phyloP scores from a whole-genome alignment of 2,797 vertebrate species.

The Manis javanica region DNA sequence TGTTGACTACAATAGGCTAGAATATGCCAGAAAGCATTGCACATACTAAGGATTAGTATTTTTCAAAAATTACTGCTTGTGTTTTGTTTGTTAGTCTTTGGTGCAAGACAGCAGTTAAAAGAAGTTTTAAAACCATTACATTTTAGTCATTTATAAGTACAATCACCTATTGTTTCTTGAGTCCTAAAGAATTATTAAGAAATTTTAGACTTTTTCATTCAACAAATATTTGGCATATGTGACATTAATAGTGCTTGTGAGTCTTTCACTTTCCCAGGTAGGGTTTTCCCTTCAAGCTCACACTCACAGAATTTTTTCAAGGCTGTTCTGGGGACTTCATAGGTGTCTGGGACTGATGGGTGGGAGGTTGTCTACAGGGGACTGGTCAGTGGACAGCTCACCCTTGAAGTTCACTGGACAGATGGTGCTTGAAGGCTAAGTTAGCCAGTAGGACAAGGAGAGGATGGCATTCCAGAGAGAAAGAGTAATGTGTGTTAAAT shows the following conservation, averaged over 20 bases:
- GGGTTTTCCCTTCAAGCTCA: not conserved
- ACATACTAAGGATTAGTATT: not conserved
- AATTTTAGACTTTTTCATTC: not conserved
- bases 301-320: not conserved
- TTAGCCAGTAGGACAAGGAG: not conserved
- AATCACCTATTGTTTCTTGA: not conserved
- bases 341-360: not conserved
- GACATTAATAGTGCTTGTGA: not conserved
- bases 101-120: not conserved
- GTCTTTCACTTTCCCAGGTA: not conserved
- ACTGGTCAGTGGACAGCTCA: not conserved
- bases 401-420: not conserved
- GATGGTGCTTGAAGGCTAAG: not conserved
- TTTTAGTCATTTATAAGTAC: not conserved
- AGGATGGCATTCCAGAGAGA: not conserved
- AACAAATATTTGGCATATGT: not conserved
- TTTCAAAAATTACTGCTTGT: not conserved
- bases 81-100: conserved; percentile 12
- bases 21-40: not conserved
- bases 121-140: not conserved
- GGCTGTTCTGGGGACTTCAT: not conserved
- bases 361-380: not conserved
- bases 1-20: not conserved
- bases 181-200: not conserved
- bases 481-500: not conserved